Evolutionary conservation across 2,797 vertebrate genomes (phyloP), one percentile per base, ranked within the genome.

Genomic region (Buceros bicornis): DNA sequence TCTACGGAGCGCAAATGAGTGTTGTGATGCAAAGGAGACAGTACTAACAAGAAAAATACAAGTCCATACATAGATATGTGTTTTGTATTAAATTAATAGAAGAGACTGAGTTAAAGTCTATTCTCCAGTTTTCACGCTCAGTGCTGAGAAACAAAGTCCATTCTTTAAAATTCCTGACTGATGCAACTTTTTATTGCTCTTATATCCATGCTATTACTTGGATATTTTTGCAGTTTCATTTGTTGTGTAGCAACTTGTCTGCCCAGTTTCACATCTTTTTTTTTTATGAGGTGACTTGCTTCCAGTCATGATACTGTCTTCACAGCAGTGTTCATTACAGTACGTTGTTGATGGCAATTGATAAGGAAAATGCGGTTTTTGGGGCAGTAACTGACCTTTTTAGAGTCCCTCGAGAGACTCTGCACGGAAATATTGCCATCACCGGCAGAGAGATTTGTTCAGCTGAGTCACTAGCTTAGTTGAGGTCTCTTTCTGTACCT

Each of bases 381-480:
- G n/a, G 26, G 47, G 10, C 47, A 66, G 43, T 79, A 61, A 26
- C 29, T 72, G 45, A 42, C 8, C 11, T 54, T 33, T 76, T 57
- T 14, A 62, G 58, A 57, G 42, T 61, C 48, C 15, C 12, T 40
- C 47, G n/a, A 51, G 48, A 67, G 53, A 47, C 9, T 21, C 65
- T 88, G 65, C 33, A 20, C 37, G 64, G 51, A 73, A 80, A n/a
- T 48, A 12, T 2, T 40, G 42, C 25, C 19, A 18, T 57, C 35
- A 10, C 48, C 20, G 58, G 19, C 22, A 28, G 66, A 73, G 45
- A 67, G 20, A 18, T 45, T 73, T 25, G 86, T 79, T 78, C 31
- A 21, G 29, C 11, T n/a, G 7, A 0, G 0, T 58, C 54, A 21
- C 1, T 16, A 69, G 20, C 19, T 83, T 65, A 48, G 54, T 20